phyloP scores from a whole-genome alignment of 2,113 vertebrate genomes.

The Saguinus imperator region DNA sequence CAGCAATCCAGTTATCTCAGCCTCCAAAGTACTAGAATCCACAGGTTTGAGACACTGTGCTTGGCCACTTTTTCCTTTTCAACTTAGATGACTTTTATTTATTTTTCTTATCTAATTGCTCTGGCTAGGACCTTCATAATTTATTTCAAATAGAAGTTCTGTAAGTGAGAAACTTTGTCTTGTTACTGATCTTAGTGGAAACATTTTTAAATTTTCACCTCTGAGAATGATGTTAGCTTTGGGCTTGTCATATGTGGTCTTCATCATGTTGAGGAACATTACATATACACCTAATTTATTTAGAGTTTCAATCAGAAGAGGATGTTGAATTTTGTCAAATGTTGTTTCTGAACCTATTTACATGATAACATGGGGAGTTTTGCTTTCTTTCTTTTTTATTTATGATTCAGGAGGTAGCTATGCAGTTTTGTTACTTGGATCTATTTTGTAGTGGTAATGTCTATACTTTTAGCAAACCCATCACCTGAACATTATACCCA shows the following conservation, averaged over 20 bases:
- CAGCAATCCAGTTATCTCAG: too few species aligned
- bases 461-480: too few species aligned
- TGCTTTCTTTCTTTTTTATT: too few species aligned
- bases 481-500: too few species aligned
- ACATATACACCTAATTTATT: neutral
- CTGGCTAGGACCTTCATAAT: neutral
- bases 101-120: neutral
- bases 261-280: neutral
- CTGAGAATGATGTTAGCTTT: too few species aligned
- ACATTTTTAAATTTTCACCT: too few species aligned
- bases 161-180: neutral
- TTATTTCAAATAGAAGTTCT: neutral
- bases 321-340: neutral
- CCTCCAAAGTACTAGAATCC: too few species aligned
- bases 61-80: neutral
- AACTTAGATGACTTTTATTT: neutral
- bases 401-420: too few species aligned
- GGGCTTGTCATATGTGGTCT: neutral
- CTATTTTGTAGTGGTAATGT: too few species aligned
- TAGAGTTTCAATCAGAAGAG: neutral
- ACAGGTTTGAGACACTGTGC: too few species aligned
- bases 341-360: neutral
- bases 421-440: too few species aligned
- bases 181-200: neutral
- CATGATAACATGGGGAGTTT: too few species aligned